Evolutionary conservation across 1,140 invertebrate genomes (phyloP), one percentile per base, ranked within the genome.

Genomic region (Ceratina japonica): DNA sequence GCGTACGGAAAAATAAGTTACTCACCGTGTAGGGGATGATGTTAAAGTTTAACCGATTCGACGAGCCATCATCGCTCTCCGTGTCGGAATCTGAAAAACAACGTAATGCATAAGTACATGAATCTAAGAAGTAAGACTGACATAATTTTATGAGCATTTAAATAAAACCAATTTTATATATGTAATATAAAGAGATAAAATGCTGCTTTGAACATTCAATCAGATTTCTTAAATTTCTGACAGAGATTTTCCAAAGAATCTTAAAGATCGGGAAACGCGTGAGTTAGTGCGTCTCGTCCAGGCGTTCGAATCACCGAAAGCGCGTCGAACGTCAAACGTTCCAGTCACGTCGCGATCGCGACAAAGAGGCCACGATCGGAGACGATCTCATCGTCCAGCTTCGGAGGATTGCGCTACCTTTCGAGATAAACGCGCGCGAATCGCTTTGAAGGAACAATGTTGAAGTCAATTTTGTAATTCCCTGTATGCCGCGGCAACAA

Each of bases 21-120:
- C 91, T 93, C 68, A 94, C 94, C 90, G 91, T 92, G 80, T 94
- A 94, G 20, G 91, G 92, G 85, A 93, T 93, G 78, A 93, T 94
- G 80, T 93, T 93, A 84, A 93, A 89, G 31, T 93, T 93, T 88
- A 94, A 91, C 83, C 92, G 88, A 77, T 92, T 52, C 77, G 87
- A 80, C 79, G 91, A 90, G 75, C 91, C 91, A 90, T 92, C 93
- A 80, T 93, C 93, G 88, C 91, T 92, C 68, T 93, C 92, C 85
- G 87, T 91, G 83, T 93, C 93, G 22, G 92, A 92, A 90, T 93
- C 93, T 93, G 89, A 20, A 91, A 77, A 88, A 72, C 63, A 78
- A 59, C n/a, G 4, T 59, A 20, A n/a, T 8, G 1, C 10, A 8
- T 44, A 44, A 44, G 37, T 44, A 44, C 27, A 31, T 4, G 27